These are phyloP conservation scores for Macropis europaea DNA, from an alignment of 2,888 invertebrate genomes.

Conservation along the genomic window DNA sequence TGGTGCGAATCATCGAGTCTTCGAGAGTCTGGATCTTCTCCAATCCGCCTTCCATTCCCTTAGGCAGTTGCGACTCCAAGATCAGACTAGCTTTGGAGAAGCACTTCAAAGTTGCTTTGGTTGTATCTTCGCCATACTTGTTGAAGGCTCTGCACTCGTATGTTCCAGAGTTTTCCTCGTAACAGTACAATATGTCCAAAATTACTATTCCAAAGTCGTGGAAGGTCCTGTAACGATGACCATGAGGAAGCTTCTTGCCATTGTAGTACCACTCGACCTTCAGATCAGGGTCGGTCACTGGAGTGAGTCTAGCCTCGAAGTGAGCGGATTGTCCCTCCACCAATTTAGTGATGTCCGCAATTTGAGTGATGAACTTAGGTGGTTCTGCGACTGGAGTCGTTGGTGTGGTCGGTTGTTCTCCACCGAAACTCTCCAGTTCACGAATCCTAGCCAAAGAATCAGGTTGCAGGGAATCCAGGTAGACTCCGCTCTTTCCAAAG, in stretches of 20 bases:
- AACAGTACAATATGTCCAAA: constrained; percentile 96
- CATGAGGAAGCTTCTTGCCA: constrained; percentile 94
- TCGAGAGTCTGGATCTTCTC: constrained; percentile 96
- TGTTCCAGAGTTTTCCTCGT: constrained; percentile 96
- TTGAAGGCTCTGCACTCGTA: constrained; percentile 97
- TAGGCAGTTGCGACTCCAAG: constrained; percentile 95
- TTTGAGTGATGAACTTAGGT: constrained; percentile 94
- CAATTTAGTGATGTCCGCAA: constrained; percentile 90
- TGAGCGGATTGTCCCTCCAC: constrained; percentile 97
- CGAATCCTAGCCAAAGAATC: constrained; percentile 93
- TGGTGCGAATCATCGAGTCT: constrained; percentile 90
- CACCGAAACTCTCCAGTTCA: constrained; percentile 88
- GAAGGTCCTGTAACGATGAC: constrained; percentile 98
- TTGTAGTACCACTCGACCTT: constrained; percentile 98
- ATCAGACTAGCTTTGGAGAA: constrained; percentile 94
- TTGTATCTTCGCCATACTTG: constrained; percentile 93
- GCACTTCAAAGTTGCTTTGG: constrained; percentile 92
- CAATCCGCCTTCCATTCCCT: constrained; percentile 97
- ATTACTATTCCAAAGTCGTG: constrained; percentile 98
- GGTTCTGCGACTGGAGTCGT: constrained; percentile 88
- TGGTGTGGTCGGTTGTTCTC: constrained; percentile 85
- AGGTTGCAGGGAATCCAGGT: constrained; percentile 93
- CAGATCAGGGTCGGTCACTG: constrained; percentile 96
- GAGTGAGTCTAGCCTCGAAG: constrained; percentile 95
- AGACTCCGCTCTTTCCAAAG: constrained; percentile 92